Evolutionary conservation across 30 jellyfish, hydroid and myxozoan genomes (phyloP), one percentile per base, ranked within the genome.

Genomic region (Aurelia sp.): DNA sequence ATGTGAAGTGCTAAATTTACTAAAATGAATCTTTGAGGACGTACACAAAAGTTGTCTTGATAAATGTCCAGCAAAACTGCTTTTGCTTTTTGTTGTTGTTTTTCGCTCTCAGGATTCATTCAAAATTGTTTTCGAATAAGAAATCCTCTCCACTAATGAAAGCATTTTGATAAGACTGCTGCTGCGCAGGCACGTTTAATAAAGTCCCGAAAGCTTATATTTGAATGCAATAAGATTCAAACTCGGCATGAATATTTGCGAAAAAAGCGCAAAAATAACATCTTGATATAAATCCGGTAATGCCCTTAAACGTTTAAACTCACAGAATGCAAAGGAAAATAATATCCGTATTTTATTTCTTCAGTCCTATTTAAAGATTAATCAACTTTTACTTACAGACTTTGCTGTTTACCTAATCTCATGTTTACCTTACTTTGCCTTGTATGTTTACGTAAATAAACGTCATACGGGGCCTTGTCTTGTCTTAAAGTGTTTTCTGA

Each of bases 231-330:
- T 59, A 13, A 30, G 5, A 74, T 74, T 52, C 60, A 38, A 62
- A 24, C 78, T n/a, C 85, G 19, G 88, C n/a, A 30, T 62, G 86
- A 24, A 66, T 61, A 40, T 60, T 72, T 59, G 64, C 58, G 57
- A 84, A 67, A 30, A 38, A 67, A 72, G 76, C 79, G 63, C 44
- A 48, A 24, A 59, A 58, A 84, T 67, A 84, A 73, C 88, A 72
- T 68, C 76, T 31, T 40, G 40, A 8, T 73, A 82, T 44, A 70
- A 84, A 84, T 61, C 93, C 88, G 87, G 88, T 84, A 84, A 84
- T 84, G 72, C 82, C 72, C 93, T 72, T 72, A 84, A 63, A 84
- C 77, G 64, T 87, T 84, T 72, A 84, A 63, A 61, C 52, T 71
- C 19, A 82, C 76, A 72, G 33, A 63, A 50, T 41, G 69, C 85